Base-by-base conservation (phyloP, 2,113 vertebrate species). In the Pangasianodon gigas region DNA sequence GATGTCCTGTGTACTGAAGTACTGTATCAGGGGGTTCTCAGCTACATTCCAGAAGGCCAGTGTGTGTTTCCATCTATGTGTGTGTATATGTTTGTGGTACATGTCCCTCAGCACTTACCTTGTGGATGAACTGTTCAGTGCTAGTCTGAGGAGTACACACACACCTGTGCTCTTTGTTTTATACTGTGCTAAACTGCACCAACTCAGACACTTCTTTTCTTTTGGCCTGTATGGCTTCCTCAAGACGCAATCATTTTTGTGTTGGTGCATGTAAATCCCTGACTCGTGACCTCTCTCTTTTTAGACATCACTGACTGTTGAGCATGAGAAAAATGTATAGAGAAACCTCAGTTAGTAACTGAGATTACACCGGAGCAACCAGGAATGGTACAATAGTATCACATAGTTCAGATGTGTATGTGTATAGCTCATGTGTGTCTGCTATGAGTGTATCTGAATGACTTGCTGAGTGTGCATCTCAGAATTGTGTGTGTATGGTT, bases 221-320 rank as follows among this genome's bases (percentile, higher is more conserved):
- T 67, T 69, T 24, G 62, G 87, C 65, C 62, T 65, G 29, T 62
- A 24, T 41, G 56, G 44, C 44, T 11, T 89, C 18, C 8, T 48
- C 41, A 62, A 79, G n/a, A 44, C 29, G 11, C 67, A 84, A 84
- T 46, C 10, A 16, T 65, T 44, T 46, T 77, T 77, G 44, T 51
- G 16, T 81, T 90, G 10, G 74, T 88, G 88, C 87, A 91, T 91
- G 90, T 89, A 37, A 75, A 74, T 89, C 77, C 71, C 67, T 71
- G 58, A 86, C 65, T 41, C 26, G 51, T 75, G 89, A 67, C 81
- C 58, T 82, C 85, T 87, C 85, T 87, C 37, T 74, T 87, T 82
- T 69, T 91, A 79, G 85, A 87, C 24, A 54, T 74, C 84, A 77
- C 90, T 91, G 90, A 89, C 85, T 89, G 80, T 84, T 87, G 29